Base-by-base conservation (phyloP, 2,888 invertebrate species). In the Rotaria sp. region DNA sequence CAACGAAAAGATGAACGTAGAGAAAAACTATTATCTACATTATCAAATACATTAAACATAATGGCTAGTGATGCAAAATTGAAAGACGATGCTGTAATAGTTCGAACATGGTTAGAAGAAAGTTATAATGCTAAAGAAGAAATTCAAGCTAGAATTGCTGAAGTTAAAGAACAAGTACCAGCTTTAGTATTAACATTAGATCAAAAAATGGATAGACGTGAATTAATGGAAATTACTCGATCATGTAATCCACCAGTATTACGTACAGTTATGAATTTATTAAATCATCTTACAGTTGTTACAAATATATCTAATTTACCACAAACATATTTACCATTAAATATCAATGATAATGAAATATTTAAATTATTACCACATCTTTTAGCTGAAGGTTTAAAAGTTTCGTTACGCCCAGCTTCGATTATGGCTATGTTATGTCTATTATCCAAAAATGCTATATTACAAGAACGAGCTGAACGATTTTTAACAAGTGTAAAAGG, bases 91-190 rank as follows among this genome's bases (percentile, higher is more conserved):
- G 18, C 50, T 50, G 18, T 15, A 18, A 50, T 50, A 15, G 50
- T 50, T 18, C 50, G 50, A 50, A 15, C 50, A 13, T 50, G 50
- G 50, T 3, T 50, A 13, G 50, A 50, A 18, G 50, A 50, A 50
- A 50, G 50, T 15, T 50, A 50, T 18, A 59, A 59, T 59, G 26
- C 59, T 2, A 59, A n/a, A 59, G 59, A 59, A n/a, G 59, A 59
- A 59, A 59, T 59, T n/a, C 8, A 13, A 59, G 15, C 0, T 59
- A 59, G 26, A 59, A 59, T 59, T 59, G 59, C 59, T 13, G 59
- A 59, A 59, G 15, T 59, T n/a, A 59, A n/a, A 59, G 59, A 59
- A 59, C 59, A 59, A 59, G n/a, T 59, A 59, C 59, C 59, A n/a
- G 59, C 59, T 59, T 13, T 59, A n/a, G 59, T 59, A 59, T 59